Evolutionary conservation across 2,888 invertebrate species (phyloP).

Genomic region (Drosophila lutescens): DNA sequence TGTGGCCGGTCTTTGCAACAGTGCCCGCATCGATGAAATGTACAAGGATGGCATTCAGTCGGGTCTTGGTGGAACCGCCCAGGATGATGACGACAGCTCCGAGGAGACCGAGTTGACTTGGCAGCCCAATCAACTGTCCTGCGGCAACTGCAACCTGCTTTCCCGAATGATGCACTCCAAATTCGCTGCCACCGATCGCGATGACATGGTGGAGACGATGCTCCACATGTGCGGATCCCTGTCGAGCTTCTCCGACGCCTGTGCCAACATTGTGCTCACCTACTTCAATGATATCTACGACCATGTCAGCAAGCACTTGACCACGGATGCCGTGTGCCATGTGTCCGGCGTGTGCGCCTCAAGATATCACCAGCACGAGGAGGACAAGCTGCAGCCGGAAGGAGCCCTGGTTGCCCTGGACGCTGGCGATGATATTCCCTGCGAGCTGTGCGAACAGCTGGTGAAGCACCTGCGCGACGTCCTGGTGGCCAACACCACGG

Average conservation of each 20-base stretch:
- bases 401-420: constrained; percentile 85
- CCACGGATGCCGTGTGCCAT: constrained; percentile 89
- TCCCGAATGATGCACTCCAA: constrained; percentile 77
- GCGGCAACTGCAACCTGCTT: constrained; percentile 81
- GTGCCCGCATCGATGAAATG: constrained; percentile 88
- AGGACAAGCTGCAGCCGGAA: constrained; percentile 80
- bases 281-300: constrained; percentile 90
- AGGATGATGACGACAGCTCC: constrained; percentile 44
- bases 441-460: constrained; percentile 93
- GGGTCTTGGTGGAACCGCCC: constrained; percentile 64
- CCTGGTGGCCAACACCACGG: constrained; percentile 93
- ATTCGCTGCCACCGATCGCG: constrained; percentile 80
- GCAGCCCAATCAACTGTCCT: constrained; percentile 63
- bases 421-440: constrained; percentile 88
- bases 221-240: constrained; percentile 88
- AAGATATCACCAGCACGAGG: constrained; percentile 87
- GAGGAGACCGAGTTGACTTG: constrained; percentile 11
- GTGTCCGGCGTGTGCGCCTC: constrained; percentile 90
- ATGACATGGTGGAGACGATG: constrained; percentile 82
- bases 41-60: constrained; percentile 82
- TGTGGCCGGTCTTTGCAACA: constrained; percentile 95
- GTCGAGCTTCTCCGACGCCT: constrained; percentile 91
- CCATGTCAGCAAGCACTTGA: constrained; percentile 87
- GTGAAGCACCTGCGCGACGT: constrained; percentile 92
- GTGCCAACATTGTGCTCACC: constrained; percentile 89